Percentiles rank a stretch among this genome's conserved stretches.
Conservation (phyloP, 2,888 invertebrate genomes). For the Trichogramma dendrolimi region DNA sequence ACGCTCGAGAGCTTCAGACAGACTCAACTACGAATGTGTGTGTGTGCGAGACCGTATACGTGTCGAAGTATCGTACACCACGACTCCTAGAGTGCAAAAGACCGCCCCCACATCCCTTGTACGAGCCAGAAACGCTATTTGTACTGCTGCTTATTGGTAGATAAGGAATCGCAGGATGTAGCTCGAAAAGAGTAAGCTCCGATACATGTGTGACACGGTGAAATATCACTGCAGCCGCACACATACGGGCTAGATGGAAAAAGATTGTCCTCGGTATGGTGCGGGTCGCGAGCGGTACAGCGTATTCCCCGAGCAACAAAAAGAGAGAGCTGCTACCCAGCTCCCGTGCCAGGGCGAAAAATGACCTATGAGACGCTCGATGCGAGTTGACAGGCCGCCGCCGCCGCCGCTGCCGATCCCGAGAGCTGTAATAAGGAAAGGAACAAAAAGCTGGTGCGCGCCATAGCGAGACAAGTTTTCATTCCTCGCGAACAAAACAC, state of each 20-base stretch:
- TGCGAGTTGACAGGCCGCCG: no score
- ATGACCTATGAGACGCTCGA: no score
- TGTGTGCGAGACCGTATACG: background rate
- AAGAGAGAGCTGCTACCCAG: background rate
- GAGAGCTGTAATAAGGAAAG: no score
- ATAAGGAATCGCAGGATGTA: slow-evolving; percentile 5
- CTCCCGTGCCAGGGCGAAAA: no score
- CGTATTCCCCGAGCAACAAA: slow-evolving; percentile 9
- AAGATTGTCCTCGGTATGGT: background rate
- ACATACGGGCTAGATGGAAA: background rate
- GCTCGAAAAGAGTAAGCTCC: background rate
- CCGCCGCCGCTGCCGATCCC: no score
- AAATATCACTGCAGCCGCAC: slow-evolving; percentile 1
- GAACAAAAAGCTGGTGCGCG: no score
- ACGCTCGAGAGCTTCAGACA: background rate
- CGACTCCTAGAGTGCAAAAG: no score
- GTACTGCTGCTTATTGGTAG: background rate
- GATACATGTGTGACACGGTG: slow-evolving; percentile 5
- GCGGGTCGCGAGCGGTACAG: background rate
- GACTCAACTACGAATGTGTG: background rate
- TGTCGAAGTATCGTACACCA: no score
- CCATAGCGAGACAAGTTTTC: no score
- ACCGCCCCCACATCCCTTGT: no score
- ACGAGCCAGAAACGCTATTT: background rate
- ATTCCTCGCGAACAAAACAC: no score